These are phyloP conservation scores for Teinopalpus imperialis DNA, from an alignment of 2,888 invertebrate genomes.

Conservation along the genomic window DNA sequence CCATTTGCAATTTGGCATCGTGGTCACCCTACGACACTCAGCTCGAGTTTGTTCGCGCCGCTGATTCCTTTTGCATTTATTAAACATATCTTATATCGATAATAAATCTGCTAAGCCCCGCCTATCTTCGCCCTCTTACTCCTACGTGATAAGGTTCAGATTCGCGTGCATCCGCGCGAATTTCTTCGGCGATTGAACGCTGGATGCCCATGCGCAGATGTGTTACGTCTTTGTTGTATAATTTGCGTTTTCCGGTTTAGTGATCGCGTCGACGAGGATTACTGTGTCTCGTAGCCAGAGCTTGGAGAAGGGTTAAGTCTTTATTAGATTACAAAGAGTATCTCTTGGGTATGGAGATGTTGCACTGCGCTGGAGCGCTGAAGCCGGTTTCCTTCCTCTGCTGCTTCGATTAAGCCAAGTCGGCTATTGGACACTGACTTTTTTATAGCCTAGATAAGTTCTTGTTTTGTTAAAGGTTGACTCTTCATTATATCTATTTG, in stretches of 20 bases:
- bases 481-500: no score
- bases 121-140: constrained; percentile 38
- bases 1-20: no score
- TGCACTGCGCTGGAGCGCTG: constrained; percentile 2
- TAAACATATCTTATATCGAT: constrained; percentile 77
- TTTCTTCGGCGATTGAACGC: constrained; percentile 29
- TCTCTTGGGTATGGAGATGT: constrained; percentile 23
- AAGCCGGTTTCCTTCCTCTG: no score
- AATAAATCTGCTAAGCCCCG: constrained; percentile 57
- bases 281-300: constrained; percentile 37
- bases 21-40: constrained; percentile 58
- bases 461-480: no score
- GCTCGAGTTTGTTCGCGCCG: constrained; percentile 60
- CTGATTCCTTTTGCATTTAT: constrained; percentile 71
- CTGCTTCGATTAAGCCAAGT: no score
- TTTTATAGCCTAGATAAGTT: no score
- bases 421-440: no score
- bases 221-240: constrained; percentile 78
- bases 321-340: constrained; percentile 43
- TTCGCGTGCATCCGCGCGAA: constrained; percentile 27
- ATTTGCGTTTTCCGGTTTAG: constrained; percentile 79
- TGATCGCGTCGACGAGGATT: constrained; percentile 71
- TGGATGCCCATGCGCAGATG: constrained; percentile 67
- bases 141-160: constrained; percentile 37
- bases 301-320: constrained; percentile 49